These are phyloP conservation scores for Pristionchus japonicus DNA, from an alignment of 2,888 invertebrate species.

Conservation along the genomic window DNA sequence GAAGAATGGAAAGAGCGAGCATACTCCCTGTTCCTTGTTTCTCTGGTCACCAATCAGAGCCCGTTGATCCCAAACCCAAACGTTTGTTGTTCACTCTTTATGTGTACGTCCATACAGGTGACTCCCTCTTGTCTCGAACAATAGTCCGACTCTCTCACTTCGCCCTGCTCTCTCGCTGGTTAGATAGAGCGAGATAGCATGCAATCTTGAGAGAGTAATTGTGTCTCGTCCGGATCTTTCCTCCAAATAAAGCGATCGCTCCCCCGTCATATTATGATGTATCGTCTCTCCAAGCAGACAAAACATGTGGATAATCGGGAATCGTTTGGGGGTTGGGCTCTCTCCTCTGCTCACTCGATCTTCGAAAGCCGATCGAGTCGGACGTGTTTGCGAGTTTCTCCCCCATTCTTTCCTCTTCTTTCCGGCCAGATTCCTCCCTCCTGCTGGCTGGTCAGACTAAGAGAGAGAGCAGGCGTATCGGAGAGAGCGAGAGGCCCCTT, in stretches of 20 bases:
- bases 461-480: not conserved
- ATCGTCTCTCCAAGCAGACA: not conserved
- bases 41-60: not conserved
- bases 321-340: not conserved
- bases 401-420: not conserved
- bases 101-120: not conserved
- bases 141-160: too few relatives aligned
- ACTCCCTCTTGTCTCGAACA: too few relatives aligned
- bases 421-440: not conserved
- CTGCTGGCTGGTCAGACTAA: not conserved
- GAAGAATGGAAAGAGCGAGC: too few relatives aligned
- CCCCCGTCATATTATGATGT: not conserved
- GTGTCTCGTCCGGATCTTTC: not conserved
- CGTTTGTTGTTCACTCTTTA: not conserved
- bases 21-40: not conserved
- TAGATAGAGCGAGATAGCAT: too few relatives aligned
- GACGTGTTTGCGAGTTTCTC: not conserved
- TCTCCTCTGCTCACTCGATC: not conserved
- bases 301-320: not conserved
- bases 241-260: not conserved
- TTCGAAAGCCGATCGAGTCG: not conserved
- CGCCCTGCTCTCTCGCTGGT: too few relatives aligned
- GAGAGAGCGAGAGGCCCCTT: not conserved
- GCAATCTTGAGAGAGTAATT: too few relatives aligned
- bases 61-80: not conserved